phyloP scores from a whole-genome alignment of 35 echinoderm and acorn worm genomes.

The Heliocidaris erythrogramma region DNA sequence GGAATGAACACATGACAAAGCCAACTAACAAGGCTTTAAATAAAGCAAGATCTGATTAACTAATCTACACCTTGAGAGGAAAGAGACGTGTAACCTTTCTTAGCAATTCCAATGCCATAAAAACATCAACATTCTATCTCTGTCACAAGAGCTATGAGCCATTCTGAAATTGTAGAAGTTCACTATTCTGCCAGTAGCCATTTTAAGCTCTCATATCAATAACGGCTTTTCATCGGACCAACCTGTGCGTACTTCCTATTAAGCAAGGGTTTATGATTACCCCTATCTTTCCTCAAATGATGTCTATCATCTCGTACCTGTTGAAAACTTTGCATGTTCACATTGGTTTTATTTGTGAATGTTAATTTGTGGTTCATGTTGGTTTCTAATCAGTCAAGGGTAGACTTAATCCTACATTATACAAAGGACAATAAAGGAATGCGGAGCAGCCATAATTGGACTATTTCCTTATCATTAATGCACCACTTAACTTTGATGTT shows the following conservation, averaged over 20 bases:
- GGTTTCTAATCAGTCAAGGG: constrained; percentile 37
- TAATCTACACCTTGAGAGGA: background rate
- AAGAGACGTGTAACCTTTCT: background rate
- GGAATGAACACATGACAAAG: background rate
- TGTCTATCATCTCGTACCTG: constrained; percentile 7
- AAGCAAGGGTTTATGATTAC: constrained; percentile 14
- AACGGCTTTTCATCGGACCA: constrained; percentile 15
- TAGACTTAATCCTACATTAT: background rate
- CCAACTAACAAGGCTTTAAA: background rate
- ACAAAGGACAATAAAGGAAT: background rate
- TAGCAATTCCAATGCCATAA: background rate
- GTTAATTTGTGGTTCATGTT: constrained; percentile 25
- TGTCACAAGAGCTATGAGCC: background rate
- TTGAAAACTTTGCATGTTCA: constrained; percentile 27
- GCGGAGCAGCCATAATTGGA: background rate
- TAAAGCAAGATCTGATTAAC: background rate
- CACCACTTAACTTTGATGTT: background rate
- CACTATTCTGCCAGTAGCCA: background rate
- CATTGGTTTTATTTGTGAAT: background rate
- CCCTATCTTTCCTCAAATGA: background rate
- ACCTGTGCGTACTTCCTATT: constrained; percentile 44
- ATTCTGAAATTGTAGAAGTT: constrained; percentile 19
- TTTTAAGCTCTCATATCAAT: constrained; percentile 34
- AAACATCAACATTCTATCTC: background rate
- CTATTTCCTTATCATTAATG: background rate